These are phyloP conservation scores for Corvus cornix DNA, from an alignment of 2,113 vertebrate species.

Conservation along the genomic window DNA sequence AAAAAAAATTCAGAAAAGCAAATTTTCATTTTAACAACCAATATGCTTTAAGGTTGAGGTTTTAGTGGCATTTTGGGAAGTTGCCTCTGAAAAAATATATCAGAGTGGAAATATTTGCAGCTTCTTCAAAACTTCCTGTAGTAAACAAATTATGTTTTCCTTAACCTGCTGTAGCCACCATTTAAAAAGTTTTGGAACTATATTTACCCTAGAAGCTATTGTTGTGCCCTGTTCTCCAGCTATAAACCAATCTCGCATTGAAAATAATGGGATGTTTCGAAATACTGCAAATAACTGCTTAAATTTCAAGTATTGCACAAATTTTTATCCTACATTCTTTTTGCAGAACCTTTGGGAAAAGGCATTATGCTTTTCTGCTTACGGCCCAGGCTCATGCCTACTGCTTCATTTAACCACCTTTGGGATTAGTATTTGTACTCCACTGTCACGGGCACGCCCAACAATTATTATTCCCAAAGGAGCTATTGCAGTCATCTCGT, in stretches of 20 bases:
- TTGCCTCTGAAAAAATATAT: not conserved
- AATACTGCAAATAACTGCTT: not conserved
- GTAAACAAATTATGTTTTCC: not conserved
- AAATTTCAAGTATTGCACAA: not conserved
- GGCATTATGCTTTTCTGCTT: not conserved
- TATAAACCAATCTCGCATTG: not conserved
- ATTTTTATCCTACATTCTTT: not conserved
- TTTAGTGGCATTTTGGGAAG: not conserved
- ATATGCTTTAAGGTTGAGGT: not conserved
- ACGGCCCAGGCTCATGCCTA: not conserved
- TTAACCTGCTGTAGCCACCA: not conserved
- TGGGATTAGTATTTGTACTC: conserved; percentile 7
- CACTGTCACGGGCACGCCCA: not conserved
- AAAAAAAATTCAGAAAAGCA: not conserved
- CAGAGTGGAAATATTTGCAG: not conserved
- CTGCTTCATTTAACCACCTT: not conserved
- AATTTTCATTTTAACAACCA: not conserved
- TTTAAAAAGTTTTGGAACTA: not conserved
- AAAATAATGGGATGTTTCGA: not conserved
- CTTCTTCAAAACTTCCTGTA: not conserved
- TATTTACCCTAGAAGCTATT: not conserved
- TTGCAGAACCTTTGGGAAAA: not conserved
- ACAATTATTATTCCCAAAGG: conserved; percentile 12
- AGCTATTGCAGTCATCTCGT: not conserved
- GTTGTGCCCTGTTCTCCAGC: not conserved